A percentile compares a stretch with the other conserved stretches of the same genome.
These are phyloP conservation scores for Amphiprion clarkii DNA, from an alignment of 2,797 vertebrate genomes.

Conservation along the genomic window DNA sequence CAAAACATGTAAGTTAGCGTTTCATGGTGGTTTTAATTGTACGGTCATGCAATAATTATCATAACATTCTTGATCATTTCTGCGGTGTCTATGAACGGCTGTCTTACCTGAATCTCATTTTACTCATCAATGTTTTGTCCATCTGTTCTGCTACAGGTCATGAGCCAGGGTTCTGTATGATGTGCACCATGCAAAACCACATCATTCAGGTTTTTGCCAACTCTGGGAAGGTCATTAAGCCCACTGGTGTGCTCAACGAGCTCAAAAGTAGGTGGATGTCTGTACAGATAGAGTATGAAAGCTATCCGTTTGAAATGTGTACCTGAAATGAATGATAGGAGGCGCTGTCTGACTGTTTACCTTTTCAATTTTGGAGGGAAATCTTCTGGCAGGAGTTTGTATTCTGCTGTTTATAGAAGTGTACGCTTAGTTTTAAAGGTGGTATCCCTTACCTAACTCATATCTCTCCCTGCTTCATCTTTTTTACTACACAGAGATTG, in stretches of 20 bases:
- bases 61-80: neutral
- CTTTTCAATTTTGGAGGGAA: conserved; percentile 64
- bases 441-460: neutral
- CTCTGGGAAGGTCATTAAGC: conserved; percentile 94
- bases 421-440: neutral
- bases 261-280: conserved; percentile 91
- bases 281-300: neutral
- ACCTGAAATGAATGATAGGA: conserved; percentile 33
- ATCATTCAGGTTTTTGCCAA: conserved; percentile 94
- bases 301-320: neutral
- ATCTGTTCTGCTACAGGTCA: conserved; percentile 84
- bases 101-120: conserved; percentile 8
- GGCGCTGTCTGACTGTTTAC: conserved; percentile 56
- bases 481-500: conserved; percentile 87
- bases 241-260: conserved; percentile 93
- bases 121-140: conserved; percentile 9
- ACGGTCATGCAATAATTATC: neutral
- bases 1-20: conserved; percentile 89
- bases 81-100: neutral
- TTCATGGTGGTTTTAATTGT: neutral
- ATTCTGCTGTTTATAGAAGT: neutral
- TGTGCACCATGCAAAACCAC: conserved; percentile 98
- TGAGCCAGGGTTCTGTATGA: conserved; percentile 96
- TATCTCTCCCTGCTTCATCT: neutral
- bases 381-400: neutral